These are phyloP conservation scores for Buphagus erythrorhynchus DNA, from an alignment of 2,797 vertebrate genomes.

Conservation along the genomic window DNA sequence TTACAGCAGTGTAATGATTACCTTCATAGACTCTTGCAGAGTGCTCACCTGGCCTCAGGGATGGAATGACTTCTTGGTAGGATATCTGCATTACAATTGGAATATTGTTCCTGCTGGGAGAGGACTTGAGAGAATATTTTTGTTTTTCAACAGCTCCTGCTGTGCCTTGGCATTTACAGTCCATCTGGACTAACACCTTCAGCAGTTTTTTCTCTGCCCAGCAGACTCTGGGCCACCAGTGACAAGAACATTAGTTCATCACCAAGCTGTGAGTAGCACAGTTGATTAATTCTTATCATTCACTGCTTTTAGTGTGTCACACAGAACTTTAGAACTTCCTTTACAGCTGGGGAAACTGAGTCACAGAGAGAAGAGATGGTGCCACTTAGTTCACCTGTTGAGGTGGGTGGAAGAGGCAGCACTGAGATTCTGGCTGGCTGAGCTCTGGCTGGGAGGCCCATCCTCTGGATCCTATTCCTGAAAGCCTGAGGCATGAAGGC, in stretches of 20 bases:
- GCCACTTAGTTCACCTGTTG: background rate
- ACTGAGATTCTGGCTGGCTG: background rate
- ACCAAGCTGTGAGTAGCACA: background rate
- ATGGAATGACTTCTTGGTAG: background rate
- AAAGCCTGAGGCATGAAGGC: background rate
- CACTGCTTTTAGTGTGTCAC: background rate
- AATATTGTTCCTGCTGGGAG: slow-evolving; percentile 20
- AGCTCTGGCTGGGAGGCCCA: background rate
- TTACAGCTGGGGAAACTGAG: background rate
- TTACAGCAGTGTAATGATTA: background rate
- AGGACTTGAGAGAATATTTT: background rate
- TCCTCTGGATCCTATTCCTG: background rate
- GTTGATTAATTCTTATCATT: background rate
- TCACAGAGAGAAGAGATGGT: background rate
- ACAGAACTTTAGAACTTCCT: background rate
- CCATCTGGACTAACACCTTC: background rate
- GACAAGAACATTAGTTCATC: background rate
- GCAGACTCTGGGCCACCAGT: background rate
- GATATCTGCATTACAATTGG: background rate
- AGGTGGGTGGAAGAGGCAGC: background rate
- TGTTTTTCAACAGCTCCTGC: slow-evolving; percentile 5
- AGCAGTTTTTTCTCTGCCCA: background rate
- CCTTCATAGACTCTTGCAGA: background rate
- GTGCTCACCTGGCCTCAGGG: background rate
- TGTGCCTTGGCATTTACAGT: background rate